Evolutionary conservation across 2,113 vertebrate genomes (phyloP).

Genomic region (Phrynosoma platyrhinos): DNA sequence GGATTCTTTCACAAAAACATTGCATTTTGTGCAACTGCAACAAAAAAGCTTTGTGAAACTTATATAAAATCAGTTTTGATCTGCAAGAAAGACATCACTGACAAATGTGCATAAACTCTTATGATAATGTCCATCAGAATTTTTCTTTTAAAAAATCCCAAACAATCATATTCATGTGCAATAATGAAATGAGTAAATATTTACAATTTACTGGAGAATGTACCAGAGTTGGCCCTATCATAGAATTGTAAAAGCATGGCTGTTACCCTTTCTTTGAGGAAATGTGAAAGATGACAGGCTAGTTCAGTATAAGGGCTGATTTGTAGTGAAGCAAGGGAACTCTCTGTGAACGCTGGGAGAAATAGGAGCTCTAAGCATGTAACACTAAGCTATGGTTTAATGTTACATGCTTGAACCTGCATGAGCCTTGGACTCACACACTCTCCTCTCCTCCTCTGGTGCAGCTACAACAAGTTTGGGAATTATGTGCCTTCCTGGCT

Average conservation of each 20-base stretch:
- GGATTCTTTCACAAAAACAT: too few species aligned
- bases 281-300: not conserved
- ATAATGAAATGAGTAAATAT: too few species aligned
- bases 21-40: too few species aligned
- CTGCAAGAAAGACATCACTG: too few species aligned
- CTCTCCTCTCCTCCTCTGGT: not conserved
- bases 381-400: not conserved
- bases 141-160: too few species aligned
- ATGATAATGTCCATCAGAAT: too few species aligned
- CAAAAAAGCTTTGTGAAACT: too few species aligned
- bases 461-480: not conserved
- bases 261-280: not conserved
- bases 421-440: not conserved
- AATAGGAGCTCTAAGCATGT: not conserved
- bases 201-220: not conserved
- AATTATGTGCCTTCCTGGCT: too few species aligned
- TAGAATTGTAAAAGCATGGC: not conserved
- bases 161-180: too few species aligned
- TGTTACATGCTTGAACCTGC: not conserved
- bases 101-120: too few species aligned
- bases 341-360: not conserved
- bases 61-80: too few species aligned
- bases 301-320: not conserved
- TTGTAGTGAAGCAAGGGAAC: not conserved
- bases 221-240: not conserved